phyloP scores from a whole-genome alignment of 30 jellyfish, hydroid and myxozoan species.

The Pelagia noctiluca region DNA sequence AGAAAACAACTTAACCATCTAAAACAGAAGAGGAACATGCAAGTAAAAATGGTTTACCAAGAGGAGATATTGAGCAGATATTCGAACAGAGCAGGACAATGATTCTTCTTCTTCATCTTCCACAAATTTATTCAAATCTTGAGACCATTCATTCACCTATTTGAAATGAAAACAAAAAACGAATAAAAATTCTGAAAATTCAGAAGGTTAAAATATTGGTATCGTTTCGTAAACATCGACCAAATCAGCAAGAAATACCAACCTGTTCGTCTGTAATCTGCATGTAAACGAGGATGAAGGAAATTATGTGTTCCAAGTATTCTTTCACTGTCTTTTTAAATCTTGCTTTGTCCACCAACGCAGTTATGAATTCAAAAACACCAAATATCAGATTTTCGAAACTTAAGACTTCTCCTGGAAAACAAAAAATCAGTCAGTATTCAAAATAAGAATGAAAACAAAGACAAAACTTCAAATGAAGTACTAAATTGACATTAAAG shows the following conservation, averaged over 20 bases:
- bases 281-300: conserved; percentile 86
- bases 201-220: not conserved
- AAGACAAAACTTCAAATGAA: not conserved
- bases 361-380: conserved; percentile 88
- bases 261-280: conserved; percentile 97
- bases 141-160: conserved; percentile 77
- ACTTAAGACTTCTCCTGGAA: conserved; percentile 87
- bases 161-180: not conserved
- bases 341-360: conserved; percentile 83
- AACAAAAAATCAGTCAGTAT: not conserved
- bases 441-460: not conserved
- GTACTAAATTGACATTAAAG: not conserved
- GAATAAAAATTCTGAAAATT: not conserved
- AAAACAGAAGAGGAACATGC: not conserved
- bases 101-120: conserved; percentile 99
- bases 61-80: conserved; percentile 87
- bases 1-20: too few relatives aligned
- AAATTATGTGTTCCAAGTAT: conserved; percentile 83
- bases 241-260: not conserved
- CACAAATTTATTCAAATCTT: conserved; percentile 89
- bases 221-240: not conserved
- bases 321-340: conserved; percentile 76
- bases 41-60: conserved; percentile 54
- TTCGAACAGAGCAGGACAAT: conserved; percentile 89
- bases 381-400: conserved; percentile 87